phyloP scores from a whole-genome alignment of 2,888 invertebrate species.

The Drosophila quinaria region DNA sequence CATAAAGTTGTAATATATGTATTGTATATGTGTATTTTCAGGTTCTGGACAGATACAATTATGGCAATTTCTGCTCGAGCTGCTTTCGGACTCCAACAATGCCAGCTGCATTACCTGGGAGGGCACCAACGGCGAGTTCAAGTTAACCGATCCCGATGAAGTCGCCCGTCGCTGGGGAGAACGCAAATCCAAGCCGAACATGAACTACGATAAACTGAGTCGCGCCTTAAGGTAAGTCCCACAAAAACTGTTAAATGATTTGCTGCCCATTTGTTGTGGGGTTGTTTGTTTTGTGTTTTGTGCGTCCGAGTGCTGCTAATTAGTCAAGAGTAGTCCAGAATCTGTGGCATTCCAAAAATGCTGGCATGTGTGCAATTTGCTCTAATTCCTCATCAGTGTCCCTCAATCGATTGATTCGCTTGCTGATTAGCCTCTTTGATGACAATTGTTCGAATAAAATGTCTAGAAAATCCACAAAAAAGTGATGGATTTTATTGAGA shows the following conservation, averaged over 20 bases:
- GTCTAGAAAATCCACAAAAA: slow-evolving; percentile 53
- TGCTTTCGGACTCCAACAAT: slow-evolving; percentile 97
- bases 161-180: slow-evolving; percentile 99
- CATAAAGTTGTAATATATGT: slow-evolving; percentile 16
- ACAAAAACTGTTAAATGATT: background rate
- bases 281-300: slow-evolving; percentile 46
- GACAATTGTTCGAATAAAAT: slow-evolving; percentile 52
- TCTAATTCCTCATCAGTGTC: slow-evolving; percentile 38
- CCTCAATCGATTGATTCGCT: slow-evolving; percentile 56
- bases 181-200: slow-evolving; percentile 99
- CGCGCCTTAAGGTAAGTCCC: slow-evolving; percentile 94
- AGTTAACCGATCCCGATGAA: slow-evolving; percentile 99
- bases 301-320: slow-evolving; percentile 66
- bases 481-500: slow-evolving; percentile 11
- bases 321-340: slow-evolving; percentile 44
- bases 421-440: slow-evolving; percentile 77
- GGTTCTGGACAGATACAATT: slow-evolving; percentile 99
- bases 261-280: slow-evolving; percentile 12
- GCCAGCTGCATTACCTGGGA: slow-evolving; percentile 99
- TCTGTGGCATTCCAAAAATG: slow-evolving; percentile 53
- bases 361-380: slow-evolving; percentile 78
- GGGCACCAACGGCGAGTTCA: slow-evolving; percentile 99
- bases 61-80: slow-evolving; percentile 99
- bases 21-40: slow-evolving; percentile 81
- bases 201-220: slow-evolving; percentile 99